Conservation (phyloP, 2,888 invertebrate genomes). For the Acanthosepion lycidas region DNA sequence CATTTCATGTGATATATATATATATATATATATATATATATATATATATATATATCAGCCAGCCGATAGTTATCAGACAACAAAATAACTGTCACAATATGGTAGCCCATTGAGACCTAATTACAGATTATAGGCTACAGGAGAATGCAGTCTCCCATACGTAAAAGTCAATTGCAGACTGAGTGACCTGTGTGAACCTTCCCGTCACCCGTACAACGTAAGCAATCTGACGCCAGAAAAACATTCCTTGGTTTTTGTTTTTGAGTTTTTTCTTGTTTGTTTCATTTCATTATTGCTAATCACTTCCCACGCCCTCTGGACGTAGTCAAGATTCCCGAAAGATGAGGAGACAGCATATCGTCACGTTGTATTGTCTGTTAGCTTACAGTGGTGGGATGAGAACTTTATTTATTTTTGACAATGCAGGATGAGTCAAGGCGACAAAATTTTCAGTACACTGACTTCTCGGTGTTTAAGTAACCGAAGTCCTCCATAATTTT, state of each 20-base stretch:
- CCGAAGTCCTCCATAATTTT: background rate
- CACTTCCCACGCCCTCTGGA: background rate
- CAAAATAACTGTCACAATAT: background rate
- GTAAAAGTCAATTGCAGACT: background rate
- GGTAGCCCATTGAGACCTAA: background rate
- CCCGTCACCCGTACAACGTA: background rate
- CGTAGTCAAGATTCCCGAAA: background rate
- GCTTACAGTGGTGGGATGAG: background rate
- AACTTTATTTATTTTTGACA: background rate
- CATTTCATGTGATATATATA: no score
- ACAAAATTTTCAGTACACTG: background rate
- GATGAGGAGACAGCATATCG: background rate
- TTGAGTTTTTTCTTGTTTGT: background rate
- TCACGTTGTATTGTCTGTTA: background rate
- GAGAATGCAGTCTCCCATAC: background rate
- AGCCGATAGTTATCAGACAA: background rate
- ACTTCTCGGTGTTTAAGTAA: background rate
- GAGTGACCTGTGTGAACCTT: background rate
- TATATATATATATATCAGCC: background rate
- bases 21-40: no score
- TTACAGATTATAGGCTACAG: background rate
- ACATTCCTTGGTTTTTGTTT: background rate
- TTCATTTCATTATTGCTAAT: background rate
- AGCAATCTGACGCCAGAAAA: background rate
- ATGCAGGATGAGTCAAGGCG: background rate